phyloP scores from a whole-genome alignment of 2,113 vertebrate genomes.

The Passerina amoena region DNA sequence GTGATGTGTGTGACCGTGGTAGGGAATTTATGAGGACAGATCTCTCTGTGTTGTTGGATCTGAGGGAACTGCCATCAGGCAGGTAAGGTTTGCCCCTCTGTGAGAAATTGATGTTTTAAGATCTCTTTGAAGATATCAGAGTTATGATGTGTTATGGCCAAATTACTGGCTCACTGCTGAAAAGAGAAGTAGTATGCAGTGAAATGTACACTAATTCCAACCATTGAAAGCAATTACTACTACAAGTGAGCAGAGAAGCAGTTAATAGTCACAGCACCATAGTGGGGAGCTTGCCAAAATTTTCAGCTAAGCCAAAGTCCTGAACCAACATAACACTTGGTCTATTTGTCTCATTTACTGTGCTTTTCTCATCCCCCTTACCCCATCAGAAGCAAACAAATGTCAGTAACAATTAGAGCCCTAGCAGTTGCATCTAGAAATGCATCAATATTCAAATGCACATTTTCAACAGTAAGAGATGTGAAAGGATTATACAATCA shows the following conservation, averaged over 20 bases:
- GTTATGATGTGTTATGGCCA: neutral
- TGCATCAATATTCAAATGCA: neutral
- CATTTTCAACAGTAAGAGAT: neutral
- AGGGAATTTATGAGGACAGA: neutral
- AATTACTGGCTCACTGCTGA: neutral
- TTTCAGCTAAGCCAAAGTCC: neutral
- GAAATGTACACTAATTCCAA: neutral
- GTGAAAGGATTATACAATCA: neutral
- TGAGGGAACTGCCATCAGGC: neutral
- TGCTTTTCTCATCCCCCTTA: neutral
- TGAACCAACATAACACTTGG: neutral
- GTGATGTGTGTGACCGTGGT: neutral
- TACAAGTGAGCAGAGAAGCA: slow-evolving; percentile 4
- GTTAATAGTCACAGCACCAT: neutral
- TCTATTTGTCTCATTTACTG: neutral
- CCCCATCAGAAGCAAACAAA: neutral
- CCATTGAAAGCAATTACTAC: neutral
- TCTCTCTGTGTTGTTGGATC: neutral
- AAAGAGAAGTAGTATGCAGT: neutral
- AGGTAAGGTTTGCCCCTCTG: neutral
- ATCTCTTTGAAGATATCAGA: neutral
- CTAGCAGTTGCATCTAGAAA: neutral
- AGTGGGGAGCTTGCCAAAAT: neutral
- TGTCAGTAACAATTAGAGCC: neutral
- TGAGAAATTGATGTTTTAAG: neutral